A percentile compares a stretch with the other conserved stretches of the same genome.
These are phyloP conservation scores for Leuctra nigra DNA, from an alignment of 2,888 invertebrate species.

Conservation along the genomic window DNA sequence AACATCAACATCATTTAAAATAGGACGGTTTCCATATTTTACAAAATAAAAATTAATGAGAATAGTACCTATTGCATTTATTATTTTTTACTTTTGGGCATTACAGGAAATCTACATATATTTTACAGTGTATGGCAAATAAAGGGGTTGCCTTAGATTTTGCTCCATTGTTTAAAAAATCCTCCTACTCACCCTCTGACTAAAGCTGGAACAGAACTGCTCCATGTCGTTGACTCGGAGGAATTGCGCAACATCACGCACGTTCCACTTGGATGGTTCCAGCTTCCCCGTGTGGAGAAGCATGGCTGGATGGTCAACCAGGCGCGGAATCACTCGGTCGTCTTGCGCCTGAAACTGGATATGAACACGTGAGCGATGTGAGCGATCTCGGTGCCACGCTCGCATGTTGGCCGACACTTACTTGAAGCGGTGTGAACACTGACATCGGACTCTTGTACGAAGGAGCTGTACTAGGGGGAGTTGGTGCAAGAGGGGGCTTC, in stretches of 20 bases:
- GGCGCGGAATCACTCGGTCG: neutral
- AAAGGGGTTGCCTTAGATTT: neutral
- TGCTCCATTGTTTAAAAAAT: neutral
- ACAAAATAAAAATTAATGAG: neutral
- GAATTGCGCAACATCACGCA: conserved; percentile 83
- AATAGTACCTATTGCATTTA: neutral
- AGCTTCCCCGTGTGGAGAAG: neutral
- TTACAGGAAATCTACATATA: neutral
- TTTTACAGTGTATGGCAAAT: neutral
- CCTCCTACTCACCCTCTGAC: neutral
- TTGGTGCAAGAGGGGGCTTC: too few relatives aligned
- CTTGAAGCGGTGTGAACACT: too few relatives aligned
- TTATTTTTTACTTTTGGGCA: neutral
- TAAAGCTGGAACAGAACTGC: neutral
- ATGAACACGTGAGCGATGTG: too few relatives aligned
- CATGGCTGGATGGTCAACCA: too few relatives aligned
- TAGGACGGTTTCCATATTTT: too few relatives aligned
- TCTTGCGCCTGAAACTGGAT: neutral
- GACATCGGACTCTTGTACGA: too few relatives aligned
- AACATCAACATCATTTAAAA: too few relatives aligned
- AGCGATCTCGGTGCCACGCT: too few relatives aligned
- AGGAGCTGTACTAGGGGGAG: too few relatives aligned
- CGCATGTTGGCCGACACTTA: too few relatives aligned
- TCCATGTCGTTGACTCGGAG: conserved; percentile 77
- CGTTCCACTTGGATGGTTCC: conserved; percentile 49